Evolutionary conservation across 1,140 invertebrate species (phyloP), one percentile per base, ranked within the genome.

Genomic region (Drosophila repleta): DNA sequence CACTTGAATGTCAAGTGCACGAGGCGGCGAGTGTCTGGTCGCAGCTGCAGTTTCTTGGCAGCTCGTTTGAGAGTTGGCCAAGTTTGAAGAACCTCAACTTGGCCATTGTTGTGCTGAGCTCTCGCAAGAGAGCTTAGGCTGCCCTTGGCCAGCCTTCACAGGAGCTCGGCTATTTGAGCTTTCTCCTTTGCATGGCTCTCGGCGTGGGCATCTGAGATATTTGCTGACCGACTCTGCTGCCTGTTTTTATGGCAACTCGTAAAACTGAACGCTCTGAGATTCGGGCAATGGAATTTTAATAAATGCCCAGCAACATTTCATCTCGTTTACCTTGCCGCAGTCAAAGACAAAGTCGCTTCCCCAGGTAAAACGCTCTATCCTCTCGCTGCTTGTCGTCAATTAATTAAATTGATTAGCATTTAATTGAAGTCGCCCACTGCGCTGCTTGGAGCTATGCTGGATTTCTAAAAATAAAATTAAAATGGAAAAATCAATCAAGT

Each of bases 401-500:
- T 69, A 74, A 69, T 76, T 68, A 76, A 74, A 57, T 69, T 24
- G 37, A 63, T 69, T 64, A 60, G 39, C 53, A 49, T 69, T 69
- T 76, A 68, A 74, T 76, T 76, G 69, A 64, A 65, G 18, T 10
- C 49, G 24, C 45, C 32, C 18, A 17, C 58, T 26, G 45, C 13
- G 58, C 20, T 5, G 58, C 20, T 5, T 10, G 21, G 3, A 46
- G 24, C 32, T 18, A 39, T 29, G 51, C 10, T 11, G 62, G 53
- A 55, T 53, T 46, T 45, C 57, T 61, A 45, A 62, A 61, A 57
- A 74, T 49, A 17, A 51, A 51, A 56, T 37, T 62, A 56, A 45
- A 45, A 11, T 43, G 10, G 10, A 61, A 56, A 68, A 68, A 61
- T 68, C 24, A 68, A 68, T 62, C 57, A 68, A 62, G 15, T 53